phyloP scores from a whole-genome alignment of 1,140 invertebrate species.

The Asbolus verrucosus region DNA sequence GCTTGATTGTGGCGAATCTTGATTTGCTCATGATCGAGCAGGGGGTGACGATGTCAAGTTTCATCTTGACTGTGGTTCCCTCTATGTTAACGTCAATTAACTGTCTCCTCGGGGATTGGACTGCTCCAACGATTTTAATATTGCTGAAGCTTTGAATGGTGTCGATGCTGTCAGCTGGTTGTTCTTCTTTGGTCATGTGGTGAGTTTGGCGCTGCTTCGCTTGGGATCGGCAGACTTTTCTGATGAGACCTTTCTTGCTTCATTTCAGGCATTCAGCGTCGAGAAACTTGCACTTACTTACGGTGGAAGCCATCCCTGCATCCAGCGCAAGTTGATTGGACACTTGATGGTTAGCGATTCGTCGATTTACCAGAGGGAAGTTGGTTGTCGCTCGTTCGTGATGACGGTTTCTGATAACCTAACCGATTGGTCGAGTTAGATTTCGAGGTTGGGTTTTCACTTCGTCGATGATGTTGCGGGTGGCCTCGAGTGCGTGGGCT shows the following conservation, averaged over 20 bases:
- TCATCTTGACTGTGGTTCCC: not conserved
- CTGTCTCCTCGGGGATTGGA: too few species aligned
- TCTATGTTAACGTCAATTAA: too few species aligned
- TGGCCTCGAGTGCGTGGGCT: conserved; percentile 43
- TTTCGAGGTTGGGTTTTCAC: not conserved
- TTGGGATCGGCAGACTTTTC: conserved; percentile 12
- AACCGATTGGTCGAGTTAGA: conserved; percentile 24
- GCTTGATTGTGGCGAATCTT: conserved; percentile 40
- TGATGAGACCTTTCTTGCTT: not conserved
- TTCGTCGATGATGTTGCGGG: conserved; percentile 2
- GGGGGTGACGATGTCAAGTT: conserved; percentile 41
- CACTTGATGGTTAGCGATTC: too few species aligned
- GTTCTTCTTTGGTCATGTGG: conserved; percentile 1
- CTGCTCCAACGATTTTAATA: too few species aligned
- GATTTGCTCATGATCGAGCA: conserved; percentile 50
- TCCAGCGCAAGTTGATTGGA: too few species aligned
- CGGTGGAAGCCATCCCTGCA: too few species aligned
- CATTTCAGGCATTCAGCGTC: too few species aligned
- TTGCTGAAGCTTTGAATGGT: not conserved
- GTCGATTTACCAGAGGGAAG: too few species aligned
- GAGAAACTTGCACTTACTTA: too few species aligned
- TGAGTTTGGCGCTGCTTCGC: conserved; percentile 24
- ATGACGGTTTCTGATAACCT: not conserved
- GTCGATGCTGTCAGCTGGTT: conserved; percentile 2
- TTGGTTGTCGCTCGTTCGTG: too few species aligned